Percentiles rank a stretch among this genome's conserved stretches.
These are phyloP conservation scores for Balearica regulorum DNA, from an alignment of 2,797 vertebrate species.

Conservation along the genomic window DNA sequence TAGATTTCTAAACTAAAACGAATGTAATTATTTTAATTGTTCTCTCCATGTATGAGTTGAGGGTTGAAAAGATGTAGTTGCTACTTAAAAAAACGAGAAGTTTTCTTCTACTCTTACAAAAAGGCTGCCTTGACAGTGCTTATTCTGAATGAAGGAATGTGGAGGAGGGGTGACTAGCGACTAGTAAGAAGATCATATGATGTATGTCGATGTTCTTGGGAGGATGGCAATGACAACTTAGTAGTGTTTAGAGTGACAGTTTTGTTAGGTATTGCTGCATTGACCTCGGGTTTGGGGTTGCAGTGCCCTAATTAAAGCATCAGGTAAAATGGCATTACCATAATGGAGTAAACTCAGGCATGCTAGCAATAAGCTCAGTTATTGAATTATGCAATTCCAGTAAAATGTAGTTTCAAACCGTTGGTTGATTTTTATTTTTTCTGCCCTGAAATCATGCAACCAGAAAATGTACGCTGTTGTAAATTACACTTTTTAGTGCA, in stretches of 20 bases:
- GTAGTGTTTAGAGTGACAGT: background rate
- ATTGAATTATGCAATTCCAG: background rate
- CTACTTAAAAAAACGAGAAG: background rate
- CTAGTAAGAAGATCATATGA: background rate
- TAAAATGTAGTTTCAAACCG: background rate
- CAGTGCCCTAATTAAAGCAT: background rate
- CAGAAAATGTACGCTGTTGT: background rate
- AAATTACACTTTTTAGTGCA: background rate
- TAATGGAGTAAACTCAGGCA: background rate
- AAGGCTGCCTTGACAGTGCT: background rate
- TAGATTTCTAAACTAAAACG: background rate
- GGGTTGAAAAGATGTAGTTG: background rate
- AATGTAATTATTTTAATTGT: background rate
- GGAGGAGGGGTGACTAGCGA: background rate
- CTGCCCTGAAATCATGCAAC: background rate
- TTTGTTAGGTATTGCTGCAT: background rate
- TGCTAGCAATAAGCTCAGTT: background rate
- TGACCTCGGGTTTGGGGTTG: background rate
- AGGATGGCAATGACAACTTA: background rate
- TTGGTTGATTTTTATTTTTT: background rate
- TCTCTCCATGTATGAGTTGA: background rate
- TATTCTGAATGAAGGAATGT: background rate
- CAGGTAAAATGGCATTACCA: background rate
- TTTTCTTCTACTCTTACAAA: background rate
- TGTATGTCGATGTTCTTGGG: background rate